Evolutionary conservation across 2,888 invertebrate species (phyloP).

Genomic region (Xylocampa areola): DNA sequence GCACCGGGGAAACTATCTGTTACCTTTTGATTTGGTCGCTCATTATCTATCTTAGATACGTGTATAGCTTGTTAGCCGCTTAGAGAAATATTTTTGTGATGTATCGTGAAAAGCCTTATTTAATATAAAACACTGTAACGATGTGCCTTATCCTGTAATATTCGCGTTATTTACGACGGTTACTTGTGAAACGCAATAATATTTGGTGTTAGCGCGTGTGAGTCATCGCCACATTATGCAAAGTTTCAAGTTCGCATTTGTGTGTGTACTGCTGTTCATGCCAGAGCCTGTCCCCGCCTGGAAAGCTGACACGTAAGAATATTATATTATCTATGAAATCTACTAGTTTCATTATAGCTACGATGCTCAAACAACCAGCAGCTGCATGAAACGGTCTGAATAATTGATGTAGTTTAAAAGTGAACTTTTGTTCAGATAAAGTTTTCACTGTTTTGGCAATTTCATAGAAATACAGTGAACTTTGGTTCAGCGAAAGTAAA

Average conservation of each 20-base stretch:
- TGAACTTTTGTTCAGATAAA: slow-evolving; percentile 3
- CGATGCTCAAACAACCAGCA: slow-evolving; percentile 5
- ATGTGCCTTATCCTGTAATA: slow-evolving; percentile 84
- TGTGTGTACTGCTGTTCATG: slow-evolving; percentile 75
- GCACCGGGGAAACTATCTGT: slow-evolving; percentile 72
- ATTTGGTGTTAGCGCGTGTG: slow-evolving; percentile 68
- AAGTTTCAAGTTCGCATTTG: slow-evolving; percentile 70
- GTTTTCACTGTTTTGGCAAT: too few relatives aligned
- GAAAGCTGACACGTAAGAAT: slow-evolving; percentile 77
- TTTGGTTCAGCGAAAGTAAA: slow-evolving; percentile 1
- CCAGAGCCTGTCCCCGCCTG: slow-evolving; percentile 80
- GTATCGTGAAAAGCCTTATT: slow-evolving; percentile 69
- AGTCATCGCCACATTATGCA: slow-evolving; percentile 77
- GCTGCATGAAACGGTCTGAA: slow-evolving; percentile 22
- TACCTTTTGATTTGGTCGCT: slow-evolving; percentile 50
- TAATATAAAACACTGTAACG: slow-evolving; percentile 73
- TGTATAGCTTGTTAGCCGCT: slow-evolving; percentile 46
- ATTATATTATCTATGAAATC: slow-evolving; percentile 18
- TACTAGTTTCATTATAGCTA: slow-evolving; percentile 6
- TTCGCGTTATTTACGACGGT: slow-evolving; percentile 61
- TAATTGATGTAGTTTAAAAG: slow-evolving; percentile 26
- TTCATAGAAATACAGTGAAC: too few relatives aligned
- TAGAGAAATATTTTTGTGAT: slow-evolving; percentile 60
- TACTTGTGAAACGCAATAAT: slow-evolving; percentile 56
- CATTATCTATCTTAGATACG: slow-evolving; percentile 49